A percentile compares a stretch with the other conserved stretches of the same genome.
phyloP scores from a whole-genome alignment of 2,113 vertebrate genomes.

The Pelobates fuscus region DNA sequence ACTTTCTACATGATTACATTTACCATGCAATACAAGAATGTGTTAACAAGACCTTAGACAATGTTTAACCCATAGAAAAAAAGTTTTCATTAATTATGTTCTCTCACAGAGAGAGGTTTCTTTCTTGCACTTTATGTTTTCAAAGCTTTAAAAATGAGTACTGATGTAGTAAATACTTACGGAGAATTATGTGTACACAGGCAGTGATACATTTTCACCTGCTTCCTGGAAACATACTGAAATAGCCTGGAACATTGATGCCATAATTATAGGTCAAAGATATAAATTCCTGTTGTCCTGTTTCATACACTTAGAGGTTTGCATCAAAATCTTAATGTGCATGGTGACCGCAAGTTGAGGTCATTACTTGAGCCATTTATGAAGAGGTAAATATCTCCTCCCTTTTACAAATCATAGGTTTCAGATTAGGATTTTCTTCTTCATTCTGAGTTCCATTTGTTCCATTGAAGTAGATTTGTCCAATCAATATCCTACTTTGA shows the following conservation, averaged over 20 bases:
- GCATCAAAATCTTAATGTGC: neutral
- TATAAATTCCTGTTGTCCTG: neutral
- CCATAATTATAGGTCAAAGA: constrained; percentile 1
- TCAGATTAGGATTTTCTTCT: no score
- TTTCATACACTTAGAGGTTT: neutral
- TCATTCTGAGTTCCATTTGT: no score
- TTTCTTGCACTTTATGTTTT: no score
- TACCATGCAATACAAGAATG: no score
- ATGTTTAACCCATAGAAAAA: no score
- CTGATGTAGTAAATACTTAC: neutral
- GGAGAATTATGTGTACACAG: neutral
- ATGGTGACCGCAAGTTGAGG: neutral
- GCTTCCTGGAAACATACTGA: neutral
- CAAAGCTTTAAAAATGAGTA: neutral
- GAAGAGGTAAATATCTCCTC: neutral
- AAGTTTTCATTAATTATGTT: no score
- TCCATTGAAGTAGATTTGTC: no score
- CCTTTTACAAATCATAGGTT: neutral
- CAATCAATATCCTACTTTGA: no score
- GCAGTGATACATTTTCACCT: neutral
- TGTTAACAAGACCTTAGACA: no score
- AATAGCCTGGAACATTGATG: neutral
- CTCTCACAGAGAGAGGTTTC: no score
- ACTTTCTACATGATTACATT: no score
- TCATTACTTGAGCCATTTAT: neutral